phyloP scores from a whole-genome alignment of 2,113 vertebrate genomes.

The Festucalex cinctus region DNA sequence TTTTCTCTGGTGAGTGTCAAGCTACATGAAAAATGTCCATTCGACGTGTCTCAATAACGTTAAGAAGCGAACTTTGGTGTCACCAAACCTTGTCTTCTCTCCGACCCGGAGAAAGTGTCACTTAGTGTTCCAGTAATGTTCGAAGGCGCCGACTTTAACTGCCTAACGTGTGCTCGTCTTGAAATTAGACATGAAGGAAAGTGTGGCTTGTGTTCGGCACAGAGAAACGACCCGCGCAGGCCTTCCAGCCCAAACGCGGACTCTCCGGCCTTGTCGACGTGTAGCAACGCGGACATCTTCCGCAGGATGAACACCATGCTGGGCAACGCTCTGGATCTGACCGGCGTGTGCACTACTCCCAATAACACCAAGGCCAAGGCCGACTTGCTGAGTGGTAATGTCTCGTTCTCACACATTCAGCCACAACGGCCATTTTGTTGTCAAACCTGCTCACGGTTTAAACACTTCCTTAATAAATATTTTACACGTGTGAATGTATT shows the following conservation, averaged over 20 bases:
- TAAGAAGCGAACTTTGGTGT: neutral
- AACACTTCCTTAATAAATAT: neutral
- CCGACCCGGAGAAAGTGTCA: neutral
- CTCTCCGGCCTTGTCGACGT: slow-evolving; percentile 86
- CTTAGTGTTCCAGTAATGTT: neutral
- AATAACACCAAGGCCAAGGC: slow-evolving; percentile 71
- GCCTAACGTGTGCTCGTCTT: neutral
- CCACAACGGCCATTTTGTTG: neutral
- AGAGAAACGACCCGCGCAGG: slow-evolving; percentile 86
- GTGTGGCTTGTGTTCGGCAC: neutral
- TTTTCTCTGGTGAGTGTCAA: slow-evolving; percentile 75
- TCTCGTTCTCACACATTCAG: neutral
- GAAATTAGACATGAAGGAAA: neutral
- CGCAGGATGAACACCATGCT: slow-evolving; percentile 95
- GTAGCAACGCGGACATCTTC: slow-evolving; percentile 93
- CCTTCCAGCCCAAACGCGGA: slow-evolving; percentile 81
- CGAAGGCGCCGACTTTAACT: neutral
- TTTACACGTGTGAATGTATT: neutral
- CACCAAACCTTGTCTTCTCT: neutral
- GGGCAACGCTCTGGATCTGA: slow-evolving; percentile 93
- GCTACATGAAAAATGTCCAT: neutral
- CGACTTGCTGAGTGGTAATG: slow-evolving; percentile 81
- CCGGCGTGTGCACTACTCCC: slow-evolving; percentile 91
- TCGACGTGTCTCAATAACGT: neutral
- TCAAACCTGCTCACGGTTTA: neutral